These are phyloP conservation scores for Drusus annulatus DNA, from an alignment of 1,140 invertebrate species.

Conservation along the genomic window DNA sequence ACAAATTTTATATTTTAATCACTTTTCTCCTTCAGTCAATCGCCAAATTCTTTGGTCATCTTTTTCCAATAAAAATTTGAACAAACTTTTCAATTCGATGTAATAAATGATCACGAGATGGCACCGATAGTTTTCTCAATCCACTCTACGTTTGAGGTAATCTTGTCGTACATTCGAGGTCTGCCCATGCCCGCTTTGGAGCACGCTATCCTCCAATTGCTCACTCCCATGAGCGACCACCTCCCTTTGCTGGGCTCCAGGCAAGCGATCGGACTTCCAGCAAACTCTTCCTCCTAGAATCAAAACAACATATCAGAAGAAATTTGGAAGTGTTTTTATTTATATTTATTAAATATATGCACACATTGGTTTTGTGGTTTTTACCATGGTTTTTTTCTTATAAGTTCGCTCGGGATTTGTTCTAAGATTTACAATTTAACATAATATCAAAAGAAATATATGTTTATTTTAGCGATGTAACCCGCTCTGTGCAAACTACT, in stretches of 20 bases:
- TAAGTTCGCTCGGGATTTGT: too few relatives aligned
- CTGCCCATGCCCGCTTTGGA: conserved; percentile 78
- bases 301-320: background rate
- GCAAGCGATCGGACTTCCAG: conserved; percentile 88
- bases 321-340: too few relatives aligned
- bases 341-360: too few relatives aligned
- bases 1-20: background rate
- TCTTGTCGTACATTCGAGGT: conserved; percentile 86
- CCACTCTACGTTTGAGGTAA: conserved; percentile 86
- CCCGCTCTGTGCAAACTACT: too few relatives aligned
- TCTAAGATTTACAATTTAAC: too few relatives aligned
- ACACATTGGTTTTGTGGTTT: too few relatives aligned
- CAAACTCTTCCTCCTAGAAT: conserved; percentile 85
- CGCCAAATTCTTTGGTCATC: conserved; percentile 33
- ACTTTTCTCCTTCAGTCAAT: conserved; percentile 22
- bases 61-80: background rate
- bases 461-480: too few relatives aligned
- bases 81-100: background rate
- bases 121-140: conserved; percentile 78
- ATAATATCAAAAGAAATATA: too few relatives aligned
- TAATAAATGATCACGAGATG: conserved; percentile 47
- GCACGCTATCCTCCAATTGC: conserved; percentile 88
- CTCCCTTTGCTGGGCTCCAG: conserved; percentile 75
- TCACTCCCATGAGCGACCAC: conserved; percentile 83
- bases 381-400: too few relatives aligned